Percentiles rank a stretch among this genome's conserved stretches.
These are phyloP conservation scores for Pipistrellus pipistrellus DNA, from an alignment of 2,797 vertebrate genomes.

Conservation along the genomic window DNA sequence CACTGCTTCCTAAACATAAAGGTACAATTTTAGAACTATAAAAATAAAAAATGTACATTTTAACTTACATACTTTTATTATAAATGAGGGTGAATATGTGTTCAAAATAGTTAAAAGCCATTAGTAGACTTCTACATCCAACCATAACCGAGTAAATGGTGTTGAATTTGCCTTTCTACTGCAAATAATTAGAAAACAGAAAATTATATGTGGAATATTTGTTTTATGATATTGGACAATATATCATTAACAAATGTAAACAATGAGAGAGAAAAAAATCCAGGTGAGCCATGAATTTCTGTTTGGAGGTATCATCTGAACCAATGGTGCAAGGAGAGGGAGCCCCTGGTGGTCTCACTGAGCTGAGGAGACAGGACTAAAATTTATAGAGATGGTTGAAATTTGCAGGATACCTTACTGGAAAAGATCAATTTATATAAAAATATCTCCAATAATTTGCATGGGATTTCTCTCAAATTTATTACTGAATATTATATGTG, in stretches of 20 bases:
- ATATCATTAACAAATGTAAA: background rate
- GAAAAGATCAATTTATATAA: background rate
- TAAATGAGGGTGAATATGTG: background rate
- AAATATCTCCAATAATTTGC: background rate
- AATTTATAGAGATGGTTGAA: background rate
- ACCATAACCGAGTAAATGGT: background rate
- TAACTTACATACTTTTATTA: background rate
- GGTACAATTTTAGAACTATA: background rate
- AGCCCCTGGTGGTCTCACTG: background rate
- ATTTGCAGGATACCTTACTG: background rate
- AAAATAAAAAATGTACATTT: background rate
- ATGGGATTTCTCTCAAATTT: background rate
- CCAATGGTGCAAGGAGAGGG: fast-evolving
- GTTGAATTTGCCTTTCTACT: background rate
- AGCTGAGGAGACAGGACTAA: background rate
- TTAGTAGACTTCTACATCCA: background rate
- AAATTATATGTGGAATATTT: background rate
- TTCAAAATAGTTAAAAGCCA: constrained; percentile 28
- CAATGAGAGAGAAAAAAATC: background rate
- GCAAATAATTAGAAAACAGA: background rate
- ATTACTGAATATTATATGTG: background rate
- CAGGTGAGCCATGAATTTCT: background rate
- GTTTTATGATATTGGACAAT: background rate
- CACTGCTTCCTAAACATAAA: background rate
- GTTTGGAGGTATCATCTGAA: background rate